These are phyloP conservation scores for Anas capensis DNA, from an alignment of 2,797 vertebrate species.

Conservation along the genomic window DNA sequence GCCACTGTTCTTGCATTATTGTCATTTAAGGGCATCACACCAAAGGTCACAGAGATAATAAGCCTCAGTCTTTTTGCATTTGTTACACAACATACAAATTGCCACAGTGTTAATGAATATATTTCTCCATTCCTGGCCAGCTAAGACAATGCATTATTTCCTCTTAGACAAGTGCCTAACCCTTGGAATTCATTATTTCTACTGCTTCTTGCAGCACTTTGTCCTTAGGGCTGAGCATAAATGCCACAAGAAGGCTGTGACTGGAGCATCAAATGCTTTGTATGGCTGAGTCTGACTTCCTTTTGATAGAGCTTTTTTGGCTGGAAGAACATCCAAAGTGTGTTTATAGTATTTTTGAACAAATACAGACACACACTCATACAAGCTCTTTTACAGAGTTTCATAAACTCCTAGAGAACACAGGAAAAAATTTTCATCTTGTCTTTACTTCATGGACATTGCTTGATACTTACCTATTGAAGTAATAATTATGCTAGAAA, in stretches of 20 bases:
- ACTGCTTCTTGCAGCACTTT: slow-evolving; percentile 35
- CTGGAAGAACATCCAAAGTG: not conserved
- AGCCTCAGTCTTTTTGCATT: slow-evolving; percentile 61
- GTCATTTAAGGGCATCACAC: slow-evolving; percentile 60
- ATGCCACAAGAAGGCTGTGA: not conserved
- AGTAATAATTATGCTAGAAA: not conserved
- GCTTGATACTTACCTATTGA: not conserved
- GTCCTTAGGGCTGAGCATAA: slow-evolving; percentile 33
- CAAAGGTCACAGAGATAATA: slow-evolving; percentile 49
- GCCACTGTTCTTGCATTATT: slow-evolving; percentile 50
- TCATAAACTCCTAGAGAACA: not conserved
- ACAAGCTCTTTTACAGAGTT: not conserved
- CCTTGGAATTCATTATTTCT: slow-evolving; percentile 57
- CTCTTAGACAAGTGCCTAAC: slow-evolving; percentile 30
- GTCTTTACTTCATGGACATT: not conserved
- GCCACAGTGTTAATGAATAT: slow-evolving; percentile 31
- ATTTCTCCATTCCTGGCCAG: slow-evolving; percentile 1
- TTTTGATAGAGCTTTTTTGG: not conserved
- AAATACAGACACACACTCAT: not conserved
- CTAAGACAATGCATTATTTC: slow-evolving; percentile 22
- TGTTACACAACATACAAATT: slow-evolving; percentile 62
- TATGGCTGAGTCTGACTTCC: not conserved
- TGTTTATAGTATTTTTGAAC: not conserved
- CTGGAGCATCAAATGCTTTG: not conserved
- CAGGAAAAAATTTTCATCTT: fast-evolving